Evolutionary conservation across 2,113 vertebrate genomes (phyloP), one percentile per base, ranked within the genome.

Genomic region (Benitochromis conjunctus): DNA sequence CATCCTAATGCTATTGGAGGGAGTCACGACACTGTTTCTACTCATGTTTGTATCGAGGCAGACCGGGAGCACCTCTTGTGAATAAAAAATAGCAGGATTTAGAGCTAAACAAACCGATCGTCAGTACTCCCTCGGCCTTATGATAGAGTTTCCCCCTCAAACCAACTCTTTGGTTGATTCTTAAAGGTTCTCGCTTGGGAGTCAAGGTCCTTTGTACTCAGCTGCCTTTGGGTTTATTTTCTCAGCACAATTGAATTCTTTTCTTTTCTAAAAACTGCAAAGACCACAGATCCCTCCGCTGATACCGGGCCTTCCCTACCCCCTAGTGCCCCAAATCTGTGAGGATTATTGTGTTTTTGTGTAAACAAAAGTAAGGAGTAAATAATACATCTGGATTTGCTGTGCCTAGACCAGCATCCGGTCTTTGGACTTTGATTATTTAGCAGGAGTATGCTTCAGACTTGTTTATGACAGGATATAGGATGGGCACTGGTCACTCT

Each of bases 201-300:
- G 83, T 62, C 7, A 13, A 11, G 57, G 81, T 81, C 84, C 83
- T 95, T 94, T 95, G 90, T 94, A 83, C 90, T 94, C 29, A 2
- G 38, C 78, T 86, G 92, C 81, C 82, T 92, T 91, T 88, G 89
- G 92, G 84, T 95, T 95, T 93, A 92, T 95, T 95, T 94, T 94
- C 84, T 79, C 86, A 85, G 69, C 83, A 94, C 93, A 94, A 92
- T 91, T 94, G 89, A 93, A 95, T 94, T 91, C 90, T 90, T 91
- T 82, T 86, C 89, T 91, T 92, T 81, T 86, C 83, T 89, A 89
- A 92, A 89, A 83, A 84, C 74, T 62, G 43, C 71, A 84, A 88
- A 71, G 79, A 79, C 80, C 88, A 79, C 53, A 95, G 94, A 96
- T 95, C 88, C 88, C 85, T 58, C 82, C 1, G 8, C 89, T 90